Conservation (phyloP, 2,888 invertebrate genomes). For the Macroteleia sp. region DNA sequence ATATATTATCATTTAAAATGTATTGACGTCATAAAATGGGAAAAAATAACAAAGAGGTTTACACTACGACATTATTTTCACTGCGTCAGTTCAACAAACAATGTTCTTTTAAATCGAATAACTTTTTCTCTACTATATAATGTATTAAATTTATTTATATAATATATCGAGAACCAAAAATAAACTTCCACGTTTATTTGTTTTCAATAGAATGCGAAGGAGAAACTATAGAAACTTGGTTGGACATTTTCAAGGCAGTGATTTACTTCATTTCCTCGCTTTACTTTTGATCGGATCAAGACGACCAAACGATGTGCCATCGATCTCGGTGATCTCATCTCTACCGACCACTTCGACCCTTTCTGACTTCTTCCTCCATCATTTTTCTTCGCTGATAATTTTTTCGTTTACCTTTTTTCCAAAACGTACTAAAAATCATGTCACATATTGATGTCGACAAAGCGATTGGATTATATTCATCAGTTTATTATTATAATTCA, state of each 20-base stretch:
- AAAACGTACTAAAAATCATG: constrained; percentile 27
- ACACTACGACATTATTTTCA: too few species aligned
- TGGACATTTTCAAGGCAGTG: background rate
- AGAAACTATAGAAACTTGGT: background rate
- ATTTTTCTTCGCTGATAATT: constrained; percentile 50
- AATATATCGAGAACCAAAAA: too few species aligned
- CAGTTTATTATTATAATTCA: background rate
- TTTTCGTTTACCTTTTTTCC: constrained; percentile 20
- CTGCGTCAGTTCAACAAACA: too few species aligned
- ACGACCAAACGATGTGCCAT: constrained; percentile 20
- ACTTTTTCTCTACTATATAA: too few species aligned
- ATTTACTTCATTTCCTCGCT: constrained; percentile 18
- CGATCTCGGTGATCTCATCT: constrained; percentile 40
- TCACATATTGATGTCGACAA: constrained; percentile 16
- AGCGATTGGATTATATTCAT: constrained; percentile 4
- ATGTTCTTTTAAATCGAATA: too few species aligned
- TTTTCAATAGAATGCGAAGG: background rate
- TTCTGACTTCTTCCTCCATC: constrained; percentile 21
- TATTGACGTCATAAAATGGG: too few species aligned
- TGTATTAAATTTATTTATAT: too few species aligned
- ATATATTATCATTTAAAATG: too few species aligned
- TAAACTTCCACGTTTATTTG: too few species aligned
- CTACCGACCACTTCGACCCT: constrained; percentile 22
- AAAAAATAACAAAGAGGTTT: too few species aligned
- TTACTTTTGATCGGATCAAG: constrained; percentile 2